Conservation (phyloP, 2,797 vertebrate genomes). For the Balearica regulorum region DNA sequence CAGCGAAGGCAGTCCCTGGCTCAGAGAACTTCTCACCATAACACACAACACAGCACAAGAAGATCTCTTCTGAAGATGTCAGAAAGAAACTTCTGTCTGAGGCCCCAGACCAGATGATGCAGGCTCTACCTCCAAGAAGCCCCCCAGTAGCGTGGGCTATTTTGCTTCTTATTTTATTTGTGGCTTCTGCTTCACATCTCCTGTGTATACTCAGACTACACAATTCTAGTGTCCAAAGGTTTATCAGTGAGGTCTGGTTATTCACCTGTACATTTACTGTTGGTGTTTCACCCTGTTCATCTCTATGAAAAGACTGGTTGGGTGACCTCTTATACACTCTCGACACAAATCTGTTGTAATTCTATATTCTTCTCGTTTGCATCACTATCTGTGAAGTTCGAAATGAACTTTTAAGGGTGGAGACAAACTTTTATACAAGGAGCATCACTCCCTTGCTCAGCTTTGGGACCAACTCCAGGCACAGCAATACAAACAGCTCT, state of each 20-base stretch:
- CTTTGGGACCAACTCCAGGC: neutral
- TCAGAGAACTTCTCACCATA: neutral
- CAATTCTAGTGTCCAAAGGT: neutral
- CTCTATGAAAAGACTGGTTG: neutral
- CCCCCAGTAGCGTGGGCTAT: neutral
- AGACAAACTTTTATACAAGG: neutral
- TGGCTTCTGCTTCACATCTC: neutral
- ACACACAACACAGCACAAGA: neutral
- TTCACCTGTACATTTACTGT: neutral
- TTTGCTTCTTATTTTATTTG: neutral
- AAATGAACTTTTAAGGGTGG: neutral
- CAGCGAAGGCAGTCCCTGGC: neutral
- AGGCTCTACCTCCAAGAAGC: neutral
- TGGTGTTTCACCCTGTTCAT: neutral
- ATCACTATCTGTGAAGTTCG: neutral
- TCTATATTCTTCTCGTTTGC: neutral
- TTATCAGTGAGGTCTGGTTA: neutral
- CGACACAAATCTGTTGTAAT: neutral
- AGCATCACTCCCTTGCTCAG: neutral
- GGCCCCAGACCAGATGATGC: neutral
- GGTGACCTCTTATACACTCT: neutral
- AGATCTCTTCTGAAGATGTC: neutral
- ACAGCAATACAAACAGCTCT: neutral
- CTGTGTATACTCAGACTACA: neutral
- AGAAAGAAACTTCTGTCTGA: neutral